These are phyloP conservation scores for Dallia pectoralis DNA, from an alignment of 2,797 vertebrate genomes.

Conservation along the genomic window DNA sequence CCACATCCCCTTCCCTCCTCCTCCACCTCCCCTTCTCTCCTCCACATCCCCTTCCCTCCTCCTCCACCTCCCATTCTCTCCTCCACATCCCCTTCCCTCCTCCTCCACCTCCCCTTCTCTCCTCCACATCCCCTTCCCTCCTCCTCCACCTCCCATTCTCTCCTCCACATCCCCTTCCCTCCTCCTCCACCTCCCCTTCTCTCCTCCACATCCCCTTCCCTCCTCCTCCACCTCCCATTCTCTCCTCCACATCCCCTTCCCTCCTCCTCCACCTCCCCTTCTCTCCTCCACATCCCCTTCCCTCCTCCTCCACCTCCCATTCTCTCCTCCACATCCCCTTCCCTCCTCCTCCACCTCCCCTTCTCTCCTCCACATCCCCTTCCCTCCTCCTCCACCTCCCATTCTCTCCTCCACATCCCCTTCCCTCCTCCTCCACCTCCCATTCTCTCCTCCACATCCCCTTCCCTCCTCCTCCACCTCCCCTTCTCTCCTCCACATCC, in stretches of 20 bases:
- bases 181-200: not conserved
- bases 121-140: not conserved
- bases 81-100: not conserved
- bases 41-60: not conserved
- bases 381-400: not conserved
- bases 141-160: not conserved
- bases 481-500: not conserved
- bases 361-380: not conserved
- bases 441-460: not conserved
- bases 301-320: not conserved
- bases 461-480: not conserved
- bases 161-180: not conserved
- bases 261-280: not conserved
- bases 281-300: not conserved
- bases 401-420: not conserved
- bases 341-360: not conserved
- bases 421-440: slow-evolving; percentile 1
- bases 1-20: no score
- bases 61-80: not conserved
- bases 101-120: not conserved
- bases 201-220: not conserved
- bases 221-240: not conserved
- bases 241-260: not conserved
- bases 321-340: not conserved
- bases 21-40: not conserved